Evolutionary conservation across 2,888 invertebrate genomes (phyloP).

Genomic region (Electrophaes corylata): DNA sequence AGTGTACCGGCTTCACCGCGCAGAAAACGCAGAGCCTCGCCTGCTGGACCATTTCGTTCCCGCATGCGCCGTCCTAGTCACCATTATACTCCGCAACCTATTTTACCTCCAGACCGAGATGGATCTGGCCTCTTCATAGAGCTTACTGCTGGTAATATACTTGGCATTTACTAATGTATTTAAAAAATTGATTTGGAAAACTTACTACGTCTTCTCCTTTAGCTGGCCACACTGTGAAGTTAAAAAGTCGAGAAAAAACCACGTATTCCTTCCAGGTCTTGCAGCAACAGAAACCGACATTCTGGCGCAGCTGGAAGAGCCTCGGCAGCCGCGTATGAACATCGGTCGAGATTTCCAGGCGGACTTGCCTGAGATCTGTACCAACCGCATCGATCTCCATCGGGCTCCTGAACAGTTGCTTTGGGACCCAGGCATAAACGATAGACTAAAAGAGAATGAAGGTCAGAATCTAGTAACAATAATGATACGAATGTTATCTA

Average conservation of each 20-base stretch:
- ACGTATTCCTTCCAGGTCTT: constrained; percentile 46
- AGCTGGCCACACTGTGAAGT: no score
- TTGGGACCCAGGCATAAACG: constrained; percentile 93
- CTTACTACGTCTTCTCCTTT: no score
- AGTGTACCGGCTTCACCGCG: constrained; percentile 88
- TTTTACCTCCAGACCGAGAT: constrained; percentile 95
- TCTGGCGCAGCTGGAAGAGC: constrained; percentile 66
- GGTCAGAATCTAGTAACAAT: constrained; percentile 68
- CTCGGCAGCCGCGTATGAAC: constrained; percentile 90
- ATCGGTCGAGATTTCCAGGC: constrained; percentile 95
- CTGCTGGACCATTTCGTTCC: constrained; percentile 82
- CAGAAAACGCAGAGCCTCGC: constrained; percentile 86
- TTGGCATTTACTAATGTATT: not conserved
- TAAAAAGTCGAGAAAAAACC: not conserved
- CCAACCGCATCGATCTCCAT: constrained; percentile 78
- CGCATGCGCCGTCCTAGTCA: constrained; percentile 77
- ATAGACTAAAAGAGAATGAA: constrained; percentile 89
- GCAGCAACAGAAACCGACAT: constrained; percentile 61
- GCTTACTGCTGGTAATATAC: constrained; percentile 59
- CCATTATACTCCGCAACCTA: constrained; percentile 96
- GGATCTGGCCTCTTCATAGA: constrained; percentile 93
- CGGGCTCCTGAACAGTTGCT: constrained; percentile 89
- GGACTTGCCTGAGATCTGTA: constrained; percentile 86
- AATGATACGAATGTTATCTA: not conserved
- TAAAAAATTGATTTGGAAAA: not conserved